These are phyloP conservation scores for Drosophila paramelanica DNA, from an alignment of 2,888 invertebrate species.

Conservation along the genomic window DNA sequence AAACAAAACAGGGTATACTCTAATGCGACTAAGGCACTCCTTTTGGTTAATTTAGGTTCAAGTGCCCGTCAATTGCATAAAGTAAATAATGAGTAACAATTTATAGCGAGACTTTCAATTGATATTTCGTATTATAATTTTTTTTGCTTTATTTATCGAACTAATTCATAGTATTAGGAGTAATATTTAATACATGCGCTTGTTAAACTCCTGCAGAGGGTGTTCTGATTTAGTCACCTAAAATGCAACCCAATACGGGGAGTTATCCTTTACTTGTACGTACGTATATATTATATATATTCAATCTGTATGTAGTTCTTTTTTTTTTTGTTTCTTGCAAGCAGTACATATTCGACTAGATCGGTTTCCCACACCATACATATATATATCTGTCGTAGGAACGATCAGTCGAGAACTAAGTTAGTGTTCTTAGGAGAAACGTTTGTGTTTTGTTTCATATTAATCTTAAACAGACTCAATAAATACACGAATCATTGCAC, in stretches of 20 bases:
- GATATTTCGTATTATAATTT: not conserved
- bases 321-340: not conserved
- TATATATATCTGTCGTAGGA: constrained; percentile 11
- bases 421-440: constrained; percentile 18
- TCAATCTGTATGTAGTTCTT: not conserved
- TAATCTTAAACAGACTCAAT: constrained; percentile 9
- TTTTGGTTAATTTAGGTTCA: no score
- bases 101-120: not conserved
- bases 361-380: constrained; percentile 12
- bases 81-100: constrained; percentile 8
- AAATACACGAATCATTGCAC: constrained; percentile 31
- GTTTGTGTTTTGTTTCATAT: not conserved
- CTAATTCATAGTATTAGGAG: constrained; percentile 56
- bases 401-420: constrained; percentile 23
- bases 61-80: not conserved
- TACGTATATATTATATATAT: constrained; percentile 10
- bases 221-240: constrained; percentile 15
- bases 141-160: constrained; percentile 53
- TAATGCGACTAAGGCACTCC: not conserved
- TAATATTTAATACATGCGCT: constrained; percentile 44
- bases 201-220: constrained; percentile 7
- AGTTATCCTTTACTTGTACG: not conserved
- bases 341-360: constrained; percentile 5
- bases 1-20: not conserved
- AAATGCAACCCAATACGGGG: constrained; percentile 6